A percentile compares a stretch with the other conserved stretches of the same genome.
phyloP scores from a whole-genome alignment of 2,113 vertebrate species.

The Argyrosomus japonicus region DNA sequence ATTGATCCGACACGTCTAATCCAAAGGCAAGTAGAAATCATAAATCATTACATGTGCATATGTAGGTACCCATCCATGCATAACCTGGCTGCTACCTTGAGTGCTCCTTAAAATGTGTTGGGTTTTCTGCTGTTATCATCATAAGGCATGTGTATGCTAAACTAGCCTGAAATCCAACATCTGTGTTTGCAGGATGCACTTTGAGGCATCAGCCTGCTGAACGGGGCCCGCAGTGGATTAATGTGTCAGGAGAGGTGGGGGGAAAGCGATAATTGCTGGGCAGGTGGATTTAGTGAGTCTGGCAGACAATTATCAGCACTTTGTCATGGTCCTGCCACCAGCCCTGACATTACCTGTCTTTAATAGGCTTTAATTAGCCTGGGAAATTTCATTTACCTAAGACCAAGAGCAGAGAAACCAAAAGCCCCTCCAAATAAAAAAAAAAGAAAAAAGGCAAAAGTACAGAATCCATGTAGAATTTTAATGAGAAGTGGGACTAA shows the following conservation, averaged over 20 bases:
- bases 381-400: slow-evolving; percentile 82
- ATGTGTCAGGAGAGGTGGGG: slow-evolving; percentile 66
- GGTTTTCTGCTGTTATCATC: slow-evolving; percentile 40
- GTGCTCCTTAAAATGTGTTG: slow-evolving; percentile 40
- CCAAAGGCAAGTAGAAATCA: slow-evolving; percentile 24
- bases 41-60: slow-evolving; percentile 29
- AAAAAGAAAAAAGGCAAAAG: slow-evolving; percentile 58
- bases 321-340: slow-evolving; percentile 85
- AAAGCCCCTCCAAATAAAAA: slow-evolving; percentile 40
- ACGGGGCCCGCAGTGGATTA: slow-evolving; percentile 62
- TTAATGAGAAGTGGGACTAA: slow-evolving; percentile 65
- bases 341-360: slow-evolving; percentile 84
- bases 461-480: slow-evolving; percentile 60
- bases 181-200: slow-evolving; percentile 70
- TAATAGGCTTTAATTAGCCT: slow-evolving; percentile 87
- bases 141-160: slow-evolving; percentile 50
- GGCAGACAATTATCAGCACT: slow-evolving; percentile 87
- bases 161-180: slow-evolving; percentile 63
- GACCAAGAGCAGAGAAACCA: slow-evolving; percentile 65
- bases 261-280: slow-evolving; percentile 77
- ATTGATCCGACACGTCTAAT: slow-evolving; percentile 38
- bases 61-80: not conserved
- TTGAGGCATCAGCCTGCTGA: slow-evolving; percentile 64
- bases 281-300: slow-evolving; percentile 86
- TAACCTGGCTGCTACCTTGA: slow-evolving; percentile 32